Evolutionary conservation across 2,113 vertebrate species (phyloP), one percentile per base, ranked within the genome.

Genomic region (Gnathonemus longibarbis): DNA sequence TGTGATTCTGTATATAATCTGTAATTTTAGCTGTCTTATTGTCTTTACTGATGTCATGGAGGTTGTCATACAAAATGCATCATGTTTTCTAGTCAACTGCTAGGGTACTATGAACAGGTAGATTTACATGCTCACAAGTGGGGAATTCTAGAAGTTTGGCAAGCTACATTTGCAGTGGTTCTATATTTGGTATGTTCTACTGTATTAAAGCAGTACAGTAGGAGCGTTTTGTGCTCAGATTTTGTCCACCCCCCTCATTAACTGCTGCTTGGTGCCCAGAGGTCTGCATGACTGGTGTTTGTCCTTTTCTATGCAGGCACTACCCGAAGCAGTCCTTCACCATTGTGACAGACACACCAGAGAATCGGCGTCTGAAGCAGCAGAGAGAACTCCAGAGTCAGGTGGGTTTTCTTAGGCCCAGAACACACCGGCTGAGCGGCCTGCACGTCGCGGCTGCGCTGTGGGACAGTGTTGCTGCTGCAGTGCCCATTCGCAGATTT

Each of bases 281-380:
- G 35, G 13, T 80, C 74, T 80, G 74, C 31, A 3, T 42, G 19
- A 80, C 74, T 2, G 35, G 2, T 80, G 42, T 90, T 89, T 85
- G 24, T 50, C 10, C 9, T 70, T 70, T 70, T 56, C 19, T 39
- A 2, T 90, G 86, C 96, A 98, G 97, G 93, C 98, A 98, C 95
- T 98, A 99, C 93, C 98, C 97, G 39, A 99, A 98, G 96, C 97
- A 98, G 50, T 97, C 98, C 3, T 98, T 98, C 95, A 99, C 98
- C 93, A 98, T 96, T 88, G 98, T 98, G 94, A 96, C 97, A 0
- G 98, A 98, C 94, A 98, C 98, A 0, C 98, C 98, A 0, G 97
- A 98, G 95, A 98, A 98, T 92, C 96, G 98, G 94, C 96, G 98
- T 11, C 96, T 99, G 84, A 98, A 97, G 93, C 97, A 98, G 93